A percentile compares a stretch with the other conserved stretches of the same genome.
Conservation (phyloP, 2,113 vertebrate genomes). For the Cyphomyrus plagiostoma region DNA sequence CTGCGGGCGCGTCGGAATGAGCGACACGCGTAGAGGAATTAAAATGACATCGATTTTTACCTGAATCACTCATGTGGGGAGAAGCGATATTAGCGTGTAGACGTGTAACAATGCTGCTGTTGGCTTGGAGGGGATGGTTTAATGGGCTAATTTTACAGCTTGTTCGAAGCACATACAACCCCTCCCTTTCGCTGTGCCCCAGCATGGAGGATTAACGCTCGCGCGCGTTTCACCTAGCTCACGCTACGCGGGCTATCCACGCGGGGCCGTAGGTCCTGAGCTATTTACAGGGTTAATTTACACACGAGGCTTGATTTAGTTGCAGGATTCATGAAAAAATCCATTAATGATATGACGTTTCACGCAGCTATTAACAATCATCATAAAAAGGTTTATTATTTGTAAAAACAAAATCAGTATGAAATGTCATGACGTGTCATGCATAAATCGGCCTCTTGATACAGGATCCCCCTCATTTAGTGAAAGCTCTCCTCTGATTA, state of each 20-base stretch:
- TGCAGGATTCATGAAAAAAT: neutral
- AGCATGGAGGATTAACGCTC: neutral
- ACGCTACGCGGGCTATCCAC: neutral
- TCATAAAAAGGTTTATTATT: constrained; percentile 8
- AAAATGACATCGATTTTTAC: constrained; percentile 17
- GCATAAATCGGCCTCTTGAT: neutral
- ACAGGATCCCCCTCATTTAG: neutral
- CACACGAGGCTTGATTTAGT: neutral
- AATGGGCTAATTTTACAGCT: constrained; percentile 17
- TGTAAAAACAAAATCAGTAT: neutral
- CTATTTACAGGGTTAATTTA: neutral
- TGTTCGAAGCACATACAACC: neutral
- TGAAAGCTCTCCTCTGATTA: neutral
- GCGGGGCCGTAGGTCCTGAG: neutral
- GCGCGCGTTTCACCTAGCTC: neutral
- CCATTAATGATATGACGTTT: neutral
- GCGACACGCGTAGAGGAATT: constrained; percentile 29
- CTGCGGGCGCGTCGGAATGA: constrained; percentile 21
- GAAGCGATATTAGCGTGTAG: neutral
- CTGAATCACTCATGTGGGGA: constrained; percentile 2
- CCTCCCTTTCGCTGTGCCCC: neutral
- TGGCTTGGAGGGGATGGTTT: neutral
- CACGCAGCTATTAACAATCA: neutral
- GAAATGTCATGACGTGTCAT: neutral
- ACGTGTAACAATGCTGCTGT: neutral